phyloP scores from a whole-genome alignment of 1,140 invertebrate species.

The Brachionus plicatilis region DNA sequence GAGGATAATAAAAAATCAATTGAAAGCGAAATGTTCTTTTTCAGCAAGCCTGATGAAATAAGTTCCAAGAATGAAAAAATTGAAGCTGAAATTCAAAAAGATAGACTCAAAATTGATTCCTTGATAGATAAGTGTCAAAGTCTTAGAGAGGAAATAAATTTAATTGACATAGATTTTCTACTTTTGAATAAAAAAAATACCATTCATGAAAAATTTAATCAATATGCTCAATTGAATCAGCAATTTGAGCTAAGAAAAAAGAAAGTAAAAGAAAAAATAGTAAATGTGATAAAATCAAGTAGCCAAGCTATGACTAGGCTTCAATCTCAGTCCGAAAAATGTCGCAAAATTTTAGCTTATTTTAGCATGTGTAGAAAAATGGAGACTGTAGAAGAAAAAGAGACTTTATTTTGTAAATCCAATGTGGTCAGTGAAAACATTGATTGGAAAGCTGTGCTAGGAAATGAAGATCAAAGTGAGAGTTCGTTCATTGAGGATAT shows the following conservation, averaged over 20 bases:
- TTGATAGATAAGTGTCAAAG: background rate
- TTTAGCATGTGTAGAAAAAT: background rate
- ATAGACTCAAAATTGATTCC: background rate
- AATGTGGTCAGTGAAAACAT: background rate
- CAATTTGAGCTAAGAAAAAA: background rate
- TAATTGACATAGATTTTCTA: background rate
- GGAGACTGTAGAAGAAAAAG: background rate
- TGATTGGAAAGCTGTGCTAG: background rate
- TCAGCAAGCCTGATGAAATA: background rate
- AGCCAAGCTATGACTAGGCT: background rate
- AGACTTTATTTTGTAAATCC: background rate
- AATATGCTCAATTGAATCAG: background rate
- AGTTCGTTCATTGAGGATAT: background rate
- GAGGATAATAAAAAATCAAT: background rate
- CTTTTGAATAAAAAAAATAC: background rate
- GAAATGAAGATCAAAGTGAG: background rate
- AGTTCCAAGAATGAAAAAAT: background rate
- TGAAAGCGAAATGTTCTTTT: background rate
- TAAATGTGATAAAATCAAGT: background rate
- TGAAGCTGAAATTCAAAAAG: background rate
- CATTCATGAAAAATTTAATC: background rate
- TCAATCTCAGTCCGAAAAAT: background rate
- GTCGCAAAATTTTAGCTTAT: background rate
- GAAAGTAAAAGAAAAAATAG: background rate
- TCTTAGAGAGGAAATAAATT: background rate